Evolutionary conservation across 1,140 invertebrate genomes (phyloP).

Genomic region (Drosophila arizonae): DNA sequence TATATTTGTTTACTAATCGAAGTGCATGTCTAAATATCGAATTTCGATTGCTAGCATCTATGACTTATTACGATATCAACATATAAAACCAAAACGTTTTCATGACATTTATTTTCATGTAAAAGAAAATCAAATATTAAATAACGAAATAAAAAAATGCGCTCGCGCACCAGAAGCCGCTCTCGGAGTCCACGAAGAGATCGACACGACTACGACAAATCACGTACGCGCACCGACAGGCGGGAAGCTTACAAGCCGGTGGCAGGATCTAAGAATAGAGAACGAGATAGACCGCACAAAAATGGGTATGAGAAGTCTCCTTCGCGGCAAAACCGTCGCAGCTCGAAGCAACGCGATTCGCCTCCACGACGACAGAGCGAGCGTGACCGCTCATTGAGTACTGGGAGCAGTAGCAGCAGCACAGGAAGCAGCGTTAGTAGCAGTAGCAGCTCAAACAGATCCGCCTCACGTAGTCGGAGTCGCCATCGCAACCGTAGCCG

Average conservation of each 20-base stretch:
- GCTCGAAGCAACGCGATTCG: conserved; percentile 26
- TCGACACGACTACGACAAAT: conserved; percentile 27
- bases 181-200: conserved; percentile 50
- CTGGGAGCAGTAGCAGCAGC: conserved; percentile 34
- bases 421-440: conserved; percentile 21
- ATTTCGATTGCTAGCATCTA: not conserved
- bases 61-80: conserved; percentile 2
- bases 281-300: conserved; percentile 24
- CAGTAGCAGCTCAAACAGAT: conserved; percentile 23
- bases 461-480: conserved; percentile 25
- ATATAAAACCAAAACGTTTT: conserved; percentile 33
- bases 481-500: conserved; percentile 15
- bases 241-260: conserved; percentile 13
- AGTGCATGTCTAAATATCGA: not conserved
- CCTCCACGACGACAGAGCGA: conserved; percentile 10
- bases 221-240: conserved; percentile 24
- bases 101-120: not conserved
- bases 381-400: conserved; percentile 35
- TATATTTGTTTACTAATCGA: too few relatives aligned
- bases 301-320: conserved; percentile 5
- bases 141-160: conserved; percentile 29
- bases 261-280: conserved; percentile 20
- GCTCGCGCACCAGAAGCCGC: conserved; percentile 54
- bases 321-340: not conserved
- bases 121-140: conserved; percentile 7